Evolutionary conservation across 2,888 invertebrate genomes (phyloP), one percentile per base, ranked within the genome.

Genomic region (Girardia tigrina): DNA sequence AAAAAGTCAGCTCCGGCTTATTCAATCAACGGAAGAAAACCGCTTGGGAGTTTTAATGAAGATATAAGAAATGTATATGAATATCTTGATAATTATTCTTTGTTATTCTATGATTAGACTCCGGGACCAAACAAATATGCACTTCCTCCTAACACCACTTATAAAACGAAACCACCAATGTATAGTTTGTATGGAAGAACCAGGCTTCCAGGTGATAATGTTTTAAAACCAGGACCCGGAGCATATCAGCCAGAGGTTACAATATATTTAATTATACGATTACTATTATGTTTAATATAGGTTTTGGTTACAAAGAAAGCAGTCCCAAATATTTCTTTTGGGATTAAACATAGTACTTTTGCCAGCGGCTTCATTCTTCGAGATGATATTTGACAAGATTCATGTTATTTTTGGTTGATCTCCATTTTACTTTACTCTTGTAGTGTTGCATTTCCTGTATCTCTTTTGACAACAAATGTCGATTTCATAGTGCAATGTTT

Each of bases 21-120:
- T 56, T 56, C 56, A 12, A 12, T 56, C 4, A 20, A 56, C 23
- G 56, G 56, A 8, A 56, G 56, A 56, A 56, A 56, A 56, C 23
- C 4, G n/a, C n/a, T 56, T n/a, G 56, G 56, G n/a, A 56, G 56
- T n/a, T 56, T 56, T n/a, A 56, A 56, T 56, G 56, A 56, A 56
- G 56, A 56, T 56, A 6, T 56, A 8, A 4, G 56, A 8, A 23
- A 16, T 56, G 56, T 56, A 36, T 16, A 36, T n/a, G 16, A 36
- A 36, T 36, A 12, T 36, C 36, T 36, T 36, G 36, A 36, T 36
- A 16, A 16, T 36, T 36, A 36, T 36, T 36, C 16, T 36, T 36
- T 12, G 8, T 36, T 36, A 36, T 20, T 6, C n/a, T 56, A 56
- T 56, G n/a, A 2, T 12, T 56, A 56, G 56, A 56, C 56, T 8